Evolutionary conservation across 2,888 invertebrate species (phyloP), one percentile per base, ranked within the genome.

Genomic region (Tinea trinotella): DNA sequence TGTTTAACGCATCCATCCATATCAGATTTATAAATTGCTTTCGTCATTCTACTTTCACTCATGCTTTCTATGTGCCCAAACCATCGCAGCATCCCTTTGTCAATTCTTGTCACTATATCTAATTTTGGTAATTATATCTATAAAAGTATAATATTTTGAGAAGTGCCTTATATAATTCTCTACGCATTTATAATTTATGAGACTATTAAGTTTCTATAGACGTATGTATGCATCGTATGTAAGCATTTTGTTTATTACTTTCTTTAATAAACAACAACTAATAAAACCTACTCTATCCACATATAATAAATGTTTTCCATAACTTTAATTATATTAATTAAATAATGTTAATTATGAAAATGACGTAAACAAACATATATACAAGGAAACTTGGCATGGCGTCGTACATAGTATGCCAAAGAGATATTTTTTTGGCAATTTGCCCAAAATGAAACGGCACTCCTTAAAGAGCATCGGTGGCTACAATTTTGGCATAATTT

Each of bases 351-450:
- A 46, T 46, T 46, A 18, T 19, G 2, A 18, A 46, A 46, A 46
- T 46, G 18, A 46, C 19, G 46, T 46, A 46, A 46, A 46, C 46
- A 46, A 46, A 46, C 18, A 46, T 46, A 40, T 40, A 18, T 40
- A 40, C 40, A 19, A 6, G n/a, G 46, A 46, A 19, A 19, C 6
- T 46, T 46, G 46, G 46, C 46, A 46, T 46, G 19, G 19, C 17
- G 15, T 19, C 10, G 17, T 19, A 19, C 3, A 4, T 19, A 19
- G 19, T 10, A 19, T 46, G 46, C 46, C 46, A 46, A 46, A 46
- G 46, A 19, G 19, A 18, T 18, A 46, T 46, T 46, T 46, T 46
- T 46, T 46, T 46, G 46, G 46, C 46, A 46, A 19, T 19, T 19
- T 46, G 46, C 10, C n/a, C 46, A 46, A 19, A 46, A 46, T 19